Evolutionary conservation across 1,140 invertebrate species (phyloP).

Genomic region (Caerostris extrusa): DNA sequence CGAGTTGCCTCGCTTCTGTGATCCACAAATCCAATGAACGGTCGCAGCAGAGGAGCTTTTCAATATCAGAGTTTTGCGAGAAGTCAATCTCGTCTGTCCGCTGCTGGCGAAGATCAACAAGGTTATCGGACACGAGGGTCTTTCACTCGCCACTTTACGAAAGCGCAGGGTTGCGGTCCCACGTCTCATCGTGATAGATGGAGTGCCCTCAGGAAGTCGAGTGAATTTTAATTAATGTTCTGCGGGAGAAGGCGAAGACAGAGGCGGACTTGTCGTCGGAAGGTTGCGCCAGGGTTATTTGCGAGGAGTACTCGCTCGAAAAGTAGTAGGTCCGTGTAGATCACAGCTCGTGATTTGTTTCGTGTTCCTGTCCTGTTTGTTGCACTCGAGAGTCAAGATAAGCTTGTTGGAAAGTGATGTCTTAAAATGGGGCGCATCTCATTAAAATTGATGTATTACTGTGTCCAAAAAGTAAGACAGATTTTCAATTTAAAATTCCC

Average conservation of each 20-base stretch:
- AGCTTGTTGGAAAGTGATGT: no score
- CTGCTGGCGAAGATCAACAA: not conserved
- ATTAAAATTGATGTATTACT: no score
- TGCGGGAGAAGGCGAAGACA: not conserved
- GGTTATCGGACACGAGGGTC: constrained; percentile 21
- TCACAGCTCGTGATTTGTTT: no score
- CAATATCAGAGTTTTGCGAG: not conserved
- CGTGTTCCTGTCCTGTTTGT: no score
- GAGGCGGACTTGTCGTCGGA: not conserved
- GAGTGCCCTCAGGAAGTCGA: not conserved
- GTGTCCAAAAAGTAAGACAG: no score
- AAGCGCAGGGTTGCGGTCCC: not conserved
- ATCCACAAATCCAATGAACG: not conserved
- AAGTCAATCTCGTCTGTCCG: constrained; percentile 19
- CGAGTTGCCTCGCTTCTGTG: not conserved
- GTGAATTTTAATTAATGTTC: constrained; percentile 49
- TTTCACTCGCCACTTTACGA: not conserved
- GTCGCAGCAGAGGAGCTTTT: not conserved
- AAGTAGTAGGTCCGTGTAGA: no score
- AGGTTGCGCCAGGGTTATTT: no score
- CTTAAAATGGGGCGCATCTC: no score
- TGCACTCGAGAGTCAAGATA: no score
- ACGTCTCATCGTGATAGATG: constrained; percentile 26
- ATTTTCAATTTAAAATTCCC: no score
- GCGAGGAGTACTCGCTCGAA: no score